A percentile compares a stretch with the other conserved stretches of the same genome.
Conservation (phyloP, 2,113 vertebrate genomes). For the Mohoua ochrocephala region DNA sequence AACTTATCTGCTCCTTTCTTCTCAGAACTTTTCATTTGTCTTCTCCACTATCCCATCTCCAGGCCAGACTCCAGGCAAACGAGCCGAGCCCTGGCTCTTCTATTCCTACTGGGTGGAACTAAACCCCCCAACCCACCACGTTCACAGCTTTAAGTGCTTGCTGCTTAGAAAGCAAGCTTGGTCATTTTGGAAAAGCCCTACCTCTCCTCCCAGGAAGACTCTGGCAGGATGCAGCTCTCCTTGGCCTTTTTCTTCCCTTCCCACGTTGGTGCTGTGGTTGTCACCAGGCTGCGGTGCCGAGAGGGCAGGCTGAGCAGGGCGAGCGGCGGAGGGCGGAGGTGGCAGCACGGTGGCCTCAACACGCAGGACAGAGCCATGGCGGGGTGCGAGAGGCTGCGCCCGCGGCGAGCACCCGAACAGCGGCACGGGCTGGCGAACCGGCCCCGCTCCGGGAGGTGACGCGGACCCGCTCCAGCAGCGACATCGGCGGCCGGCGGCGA, state of each 20-base stretch:
- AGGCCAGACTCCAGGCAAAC: not conserved
- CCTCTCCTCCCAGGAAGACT: slow-evolving; percentile 59
- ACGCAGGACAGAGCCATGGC: not conserved
- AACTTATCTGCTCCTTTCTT: not conserved
- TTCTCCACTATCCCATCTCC: not conserved
- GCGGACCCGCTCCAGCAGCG: not conserved
- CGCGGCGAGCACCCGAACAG: not conserved
- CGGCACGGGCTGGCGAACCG: not conserved
- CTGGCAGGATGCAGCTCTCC: not conserved
- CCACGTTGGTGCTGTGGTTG: rapidly evolving
- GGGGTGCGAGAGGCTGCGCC: not conserved
- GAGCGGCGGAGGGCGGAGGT: not conserved
- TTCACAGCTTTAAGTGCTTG: not conserved
- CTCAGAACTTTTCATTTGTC: not conserved
- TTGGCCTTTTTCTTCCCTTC: not conserved
- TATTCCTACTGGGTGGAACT: not conserved
- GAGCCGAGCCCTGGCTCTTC: not conserved
- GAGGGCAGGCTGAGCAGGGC: not conserved
- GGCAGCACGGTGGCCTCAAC: not conserved
- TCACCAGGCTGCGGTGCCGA: not conserved
- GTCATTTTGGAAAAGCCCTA: not conserved
- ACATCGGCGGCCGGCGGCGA: not conserved
- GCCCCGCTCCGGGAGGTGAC: not conserved
- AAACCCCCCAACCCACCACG: not conserved
- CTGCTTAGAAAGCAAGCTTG: not conserved